Base-by-base conservation (phyloP, 2,797 vertebrate genomes). In the Diplodus puntazzo region DNA sequence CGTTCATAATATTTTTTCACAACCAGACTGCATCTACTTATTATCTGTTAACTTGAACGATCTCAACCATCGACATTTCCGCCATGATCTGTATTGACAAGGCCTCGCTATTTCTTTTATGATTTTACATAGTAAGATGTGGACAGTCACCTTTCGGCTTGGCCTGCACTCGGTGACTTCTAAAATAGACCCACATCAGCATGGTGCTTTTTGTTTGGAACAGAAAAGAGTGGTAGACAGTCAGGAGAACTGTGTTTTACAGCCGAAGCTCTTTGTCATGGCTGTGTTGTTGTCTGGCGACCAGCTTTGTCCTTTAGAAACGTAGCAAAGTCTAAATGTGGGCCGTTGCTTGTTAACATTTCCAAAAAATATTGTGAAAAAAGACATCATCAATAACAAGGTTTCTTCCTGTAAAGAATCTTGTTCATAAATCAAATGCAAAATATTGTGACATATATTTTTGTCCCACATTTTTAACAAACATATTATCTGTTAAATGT, bases 131-230 rank as follows among this genome's bases (percentile, higher is more conserved):
- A 58, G 59, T 71, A 69, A 77, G 80, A 74, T 46, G 76, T 83
- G 86, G 86, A 70, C 48, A 63, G 60, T 45, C 60, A 69, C 73
- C 59, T 84, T 80, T 75, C 67, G 75, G 60, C 72, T 20, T 12
- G 39, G 53, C 58, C 43, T 75, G 78, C 73, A 79, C 69, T 78
- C 71, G 11, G 67, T 86, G 83, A 82, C 84, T 82, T 86, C 57
- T 48, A 85, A 90, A 90, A 82, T 54, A 86, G 71, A 83, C 39
- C 17, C 54, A 21, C 78, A 76, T 82, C 75, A 79, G 80, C 75
- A 79, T 25, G 30, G 39, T 43, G 62, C 75, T 80, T 85, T 82
- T 76, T 88, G 74, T 85, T 59, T 81, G 46, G 54, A 78, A 50
- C 66, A 84, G 75, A 88, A 87, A 80, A 77, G 54, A 81, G 71